These are phyloP conservation scores for Omphaloscelis lunosa DNA, from an alignment of 2,888 invertebrate species.

Conservation along the genomic window DNA sequence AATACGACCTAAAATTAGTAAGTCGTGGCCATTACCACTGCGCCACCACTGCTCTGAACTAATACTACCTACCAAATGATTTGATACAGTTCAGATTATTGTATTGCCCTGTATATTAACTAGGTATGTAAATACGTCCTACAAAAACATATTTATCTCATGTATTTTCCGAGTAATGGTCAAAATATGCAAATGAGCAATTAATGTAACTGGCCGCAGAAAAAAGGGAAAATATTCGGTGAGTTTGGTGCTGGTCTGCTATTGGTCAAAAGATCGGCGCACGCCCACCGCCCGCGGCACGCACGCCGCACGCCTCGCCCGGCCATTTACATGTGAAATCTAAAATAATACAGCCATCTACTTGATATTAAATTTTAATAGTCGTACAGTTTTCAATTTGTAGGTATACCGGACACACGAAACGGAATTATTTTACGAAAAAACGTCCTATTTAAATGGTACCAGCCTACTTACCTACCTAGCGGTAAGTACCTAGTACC, in stretches of 20 bases:
- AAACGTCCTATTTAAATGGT: background rate
- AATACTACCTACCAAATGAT: slow-evolving; percentile 1
- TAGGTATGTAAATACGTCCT: slow-evolving; percentile 21
- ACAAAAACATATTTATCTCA: slow-evolving; percentile 56
- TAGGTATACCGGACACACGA: slow-evolving; percentile 34
- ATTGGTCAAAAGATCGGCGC: slow-evolving; percentile 78
- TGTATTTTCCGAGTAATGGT: slow-evolving; percentile 76
- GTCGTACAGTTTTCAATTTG: slow-evolving; percentile 58
- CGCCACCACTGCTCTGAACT: too few species aligned
- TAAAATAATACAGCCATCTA: slow-evolving; percentile 76
- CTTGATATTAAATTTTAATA: slow-evolving; percentile 57
- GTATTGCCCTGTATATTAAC: slow-evolving; percentile 9
- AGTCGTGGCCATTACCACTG: too few species aligned
- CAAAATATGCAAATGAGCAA: slow-evolving; percentile 83
- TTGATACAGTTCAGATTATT: background rate
- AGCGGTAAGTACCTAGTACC: background rate
- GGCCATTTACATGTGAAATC: slow-evolving; percentile 82
- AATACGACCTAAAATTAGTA: too few species aligned
- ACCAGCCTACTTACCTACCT: background rate
- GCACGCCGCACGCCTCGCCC: slow-evolving; percentile 77
- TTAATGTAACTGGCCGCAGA: slow-evolving; percentile 78
- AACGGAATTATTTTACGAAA: background rate
- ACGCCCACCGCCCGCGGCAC: slow-evolving; percentile 87
- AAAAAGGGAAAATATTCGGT: slow-evolving; percentile 81
- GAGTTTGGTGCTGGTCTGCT: slow-evolving; percentile 71